These are phyloP conservation scores for Octomys mimax DNA, from an alignment of 2,797 vertebrate genomes.

Conservation along the genomic window DNA sequence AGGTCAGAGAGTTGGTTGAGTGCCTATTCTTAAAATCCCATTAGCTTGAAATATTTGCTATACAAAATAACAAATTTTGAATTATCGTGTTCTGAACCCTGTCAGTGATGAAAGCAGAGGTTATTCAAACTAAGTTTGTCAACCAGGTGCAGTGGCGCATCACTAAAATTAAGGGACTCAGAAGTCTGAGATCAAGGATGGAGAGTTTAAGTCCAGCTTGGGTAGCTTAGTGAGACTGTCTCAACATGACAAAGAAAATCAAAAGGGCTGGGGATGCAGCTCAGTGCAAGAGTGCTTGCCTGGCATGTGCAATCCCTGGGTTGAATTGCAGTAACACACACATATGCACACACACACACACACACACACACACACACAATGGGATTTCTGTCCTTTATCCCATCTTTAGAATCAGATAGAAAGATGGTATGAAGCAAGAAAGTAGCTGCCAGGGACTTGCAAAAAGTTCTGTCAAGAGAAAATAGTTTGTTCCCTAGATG, in stretches of 20 bases:
- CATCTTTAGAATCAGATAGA: constrained; percentile 32
- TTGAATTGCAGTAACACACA: too few relatives aligned
- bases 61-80: background rate
- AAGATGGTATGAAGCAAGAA: constrained; percentile 14
- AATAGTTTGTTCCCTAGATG: constrained; percentile 4
- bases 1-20: background rate
- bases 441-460: background rate
- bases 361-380: too few relatives aligned
- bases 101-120: background rate
- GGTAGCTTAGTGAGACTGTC: background rate
- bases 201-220: background rate
- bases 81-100: background rate
- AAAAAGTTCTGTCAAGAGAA: constrained; percentile 16
- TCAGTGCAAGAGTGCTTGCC: background rate
- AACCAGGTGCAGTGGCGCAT: too few relatives aligned
- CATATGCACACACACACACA: background rate
- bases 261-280: background rate
- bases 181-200: background rate
- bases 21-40: background rate
- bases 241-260: background rate
- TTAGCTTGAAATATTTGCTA: background rate
- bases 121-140: background rate
- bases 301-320: background rate
- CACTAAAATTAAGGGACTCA: background rate
- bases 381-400: background rate